These are phyloP conservation scores for Bombus fervidus DNA, from an alignment of 1,140 invertebrate genomes.

Conservation along the genomic window DNA sequence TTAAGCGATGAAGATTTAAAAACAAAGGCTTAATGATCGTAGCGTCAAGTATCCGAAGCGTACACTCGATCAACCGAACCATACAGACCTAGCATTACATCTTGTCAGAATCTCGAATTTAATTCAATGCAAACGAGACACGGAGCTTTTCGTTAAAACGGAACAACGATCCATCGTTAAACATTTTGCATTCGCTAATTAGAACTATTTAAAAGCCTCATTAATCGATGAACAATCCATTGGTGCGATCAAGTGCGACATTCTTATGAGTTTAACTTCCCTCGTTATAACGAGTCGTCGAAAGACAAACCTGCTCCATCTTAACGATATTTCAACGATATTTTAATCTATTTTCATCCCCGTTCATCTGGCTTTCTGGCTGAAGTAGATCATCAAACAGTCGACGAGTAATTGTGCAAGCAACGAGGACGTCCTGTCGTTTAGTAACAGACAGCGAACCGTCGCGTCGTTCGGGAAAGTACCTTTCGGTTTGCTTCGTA, in stretches of 20 bases:
- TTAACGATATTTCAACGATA: slow-evolving; percentile 59
- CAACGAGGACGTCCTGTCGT: slow-evolving; percentile 44
- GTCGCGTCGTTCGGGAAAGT: slow-evolving; percentile 38
- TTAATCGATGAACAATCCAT: background rate
- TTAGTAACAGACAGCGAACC: slow-evolving; percentile 62
- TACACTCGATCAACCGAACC: no score
- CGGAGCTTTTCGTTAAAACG: no score
- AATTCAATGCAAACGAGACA: background rate
- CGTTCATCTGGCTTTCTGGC: slow-evolving; percentile 23
- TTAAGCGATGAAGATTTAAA: no score
- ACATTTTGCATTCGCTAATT: background rate
- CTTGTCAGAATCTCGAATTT: background rate
- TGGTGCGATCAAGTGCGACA: background rate
- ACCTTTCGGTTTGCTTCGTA: slow-evolving; percentile 50
- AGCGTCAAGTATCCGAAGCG: no score
- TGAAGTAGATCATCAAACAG: slow-evolving; percentile 66
- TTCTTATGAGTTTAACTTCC: slow-evolving; percentile 28
- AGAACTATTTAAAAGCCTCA: background rate
- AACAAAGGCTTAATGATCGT: no score
- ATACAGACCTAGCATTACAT: background rate
- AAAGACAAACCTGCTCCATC: slow-evolving; percentile 45
- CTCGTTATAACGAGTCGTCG: slow-evolving; percentile 25
- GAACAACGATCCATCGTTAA: background rate
- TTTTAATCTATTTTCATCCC: slow-evolving; percentile 57
- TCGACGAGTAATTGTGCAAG: slow-evolving; percentile 66